Conservation (phyloP, 2,797 vertebrate genomes). For the Manis pentadactyla region DNA sequence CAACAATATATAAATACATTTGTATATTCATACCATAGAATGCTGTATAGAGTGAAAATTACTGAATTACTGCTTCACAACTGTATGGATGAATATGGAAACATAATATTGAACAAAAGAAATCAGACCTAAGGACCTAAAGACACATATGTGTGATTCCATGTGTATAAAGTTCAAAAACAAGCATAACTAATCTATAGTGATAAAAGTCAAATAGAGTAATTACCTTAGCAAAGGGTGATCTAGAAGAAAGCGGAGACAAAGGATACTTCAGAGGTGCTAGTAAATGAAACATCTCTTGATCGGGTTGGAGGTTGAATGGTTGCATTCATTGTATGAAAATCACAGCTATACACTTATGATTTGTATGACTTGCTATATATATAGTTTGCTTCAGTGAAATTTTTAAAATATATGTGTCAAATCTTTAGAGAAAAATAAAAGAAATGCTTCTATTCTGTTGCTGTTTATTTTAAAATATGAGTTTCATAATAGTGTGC, state of each 20-base stretch:
- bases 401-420: neutral
- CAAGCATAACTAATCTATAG: neutral
- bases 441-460: neutral
- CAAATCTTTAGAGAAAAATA: slow-evolving; percentile 21
- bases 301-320: neutral
- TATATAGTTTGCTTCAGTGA: neutral
- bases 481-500: slow-evolving; percentile 7
- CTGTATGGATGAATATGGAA: neutral
- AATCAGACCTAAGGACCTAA: slow-evolving; percentile 4
- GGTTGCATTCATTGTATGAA: neutral
- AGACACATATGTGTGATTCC: neutral
- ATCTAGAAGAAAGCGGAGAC: neutral
- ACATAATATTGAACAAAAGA: slow-evolving; percentile 4
- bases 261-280: neutral
- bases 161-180: slow-evolving; percentile 26
- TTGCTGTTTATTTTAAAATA: slow-evolving; percentile 20
- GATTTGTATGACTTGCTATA: neutral
- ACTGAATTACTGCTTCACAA: neutral
- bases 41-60: neutral
- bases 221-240: neutral
- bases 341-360: neutral
- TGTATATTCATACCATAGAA: neutral
- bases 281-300: neutral
- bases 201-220: neutral
- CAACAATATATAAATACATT: neutral